Evolutionary conservation across 2,888 invertebrate species (phyloP).

Genomic region (Itoplectis maculator): DNA sequence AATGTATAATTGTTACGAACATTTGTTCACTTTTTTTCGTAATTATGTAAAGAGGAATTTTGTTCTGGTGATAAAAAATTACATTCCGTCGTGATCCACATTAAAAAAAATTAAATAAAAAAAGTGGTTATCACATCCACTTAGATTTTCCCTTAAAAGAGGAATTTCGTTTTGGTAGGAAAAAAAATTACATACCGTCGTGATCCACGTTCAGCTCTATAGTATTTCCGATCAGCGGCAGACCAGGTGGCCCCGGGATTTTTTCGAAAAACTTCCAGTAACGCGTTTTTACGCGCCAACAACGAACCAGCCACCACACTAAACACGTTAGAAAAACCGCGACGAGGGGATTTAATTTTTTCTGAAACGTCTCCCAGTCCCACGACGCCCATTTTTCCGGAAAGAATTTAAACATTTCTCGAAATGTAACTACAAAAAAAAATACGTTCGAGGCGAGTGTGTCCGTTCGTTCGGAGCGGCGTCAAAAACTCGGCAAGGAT

Average conservation of each 20-base stretch:
- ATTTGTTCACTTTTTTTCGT: not conserved
- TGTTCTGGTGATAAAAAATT: not conserved
- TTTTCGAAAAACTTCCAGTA: slow-evolving; percentile 85
- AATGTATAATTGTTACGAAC: not conserved
- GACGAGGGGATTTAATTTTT: slow-evolving; percentile 52
- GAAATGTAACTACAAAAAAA: not conserved
- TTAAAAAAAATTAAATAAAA: slow-evolving; percentile 74
- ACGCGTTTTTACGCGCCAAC: slow-evolving; percentile 77
- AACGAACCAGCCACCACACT: slow-evolving; percentile 41
- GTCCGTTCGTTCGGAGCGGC: slow-evolving; percentile 19
- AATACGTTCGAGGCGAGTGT: no score
- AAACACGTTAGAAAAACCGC: slow-evolving; percentile 51
- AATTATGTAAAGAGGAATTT: not conserved
- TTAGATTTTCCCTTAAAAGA: no score
- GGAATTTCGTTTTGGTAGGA: no score
- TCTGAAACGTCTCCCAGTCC: slow-evolving; percentile 41
- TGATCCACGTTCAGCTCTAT: slow-evolving; percentile 87
- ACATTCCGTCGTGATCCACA: slow-evolving; percentile 87
- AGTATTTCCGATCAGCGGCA: slow-evolving; percentile 88
- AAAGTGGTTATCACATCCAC: no score
- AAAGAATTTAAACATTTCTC: slow-evolving; percentile 45
- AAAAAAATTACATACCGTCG: slow-evolving; percentile 84
- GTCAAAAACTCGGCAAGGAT: slow-evolving; percentile 43
- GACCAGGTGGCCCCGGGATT: slow-evolving; percentile 87
- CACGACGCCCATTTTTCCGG: slow-evolving; percentile 48